Conservation (phyloP, 2,888 invertebrate species). For the Cerastis leucographa region DNA sequence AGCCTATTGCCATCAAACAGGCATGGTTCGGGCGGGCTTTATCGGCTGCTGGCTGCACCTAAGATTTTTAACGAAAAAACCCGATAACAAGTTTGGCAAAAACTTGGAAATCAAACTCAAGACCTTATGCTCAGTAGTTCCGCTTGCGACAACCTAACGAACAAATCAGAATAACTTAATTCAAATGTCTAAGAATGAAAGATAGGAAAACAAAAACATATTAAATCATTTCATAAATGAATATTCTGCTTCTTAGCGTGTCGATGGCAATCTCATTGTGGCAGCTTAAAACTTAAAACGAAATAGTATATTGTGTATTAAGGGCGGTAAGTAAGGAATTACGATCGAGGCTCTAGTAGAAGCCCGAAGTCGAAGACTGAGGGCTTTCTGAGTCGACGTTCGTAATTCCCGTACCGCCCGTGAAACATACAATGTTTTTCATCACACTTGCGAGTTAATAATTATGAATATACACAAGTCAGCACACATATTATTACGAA, state of each 20-base stretch:
- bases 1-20: neutral
- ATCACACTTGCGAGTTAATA: no score
- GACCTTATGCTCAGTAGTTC: neutral
- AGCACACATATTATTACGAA: no score
- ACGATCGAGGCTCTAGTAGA: no score
- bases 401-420: no score
- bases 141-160: neutral
- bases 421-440: no score
- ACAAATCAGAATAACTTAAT: neutral
- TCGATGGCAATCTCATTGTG: neutral
- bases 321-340: no score
- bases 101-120: neutral
- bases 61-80: neutral
- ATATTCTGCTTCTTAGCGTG: neutral
- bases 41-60: neutral
- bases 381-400: no score
- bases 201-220: neutral
- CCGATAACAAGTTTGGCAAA: neutral
- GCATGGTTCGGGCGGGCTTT: neutral
- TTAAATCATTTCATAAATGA: neutral
- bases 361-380: no score
- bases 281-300: conserved; percentile 6
- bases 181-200: neutral
- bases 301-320: no score
- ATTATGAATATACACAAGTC: no score